Percentiles rank a stretch among this genome's conserved stretches.
Conservation (phyloP, 2,797 vertebrate genomes). For the Rhabdophis nuchalis region DNA sequence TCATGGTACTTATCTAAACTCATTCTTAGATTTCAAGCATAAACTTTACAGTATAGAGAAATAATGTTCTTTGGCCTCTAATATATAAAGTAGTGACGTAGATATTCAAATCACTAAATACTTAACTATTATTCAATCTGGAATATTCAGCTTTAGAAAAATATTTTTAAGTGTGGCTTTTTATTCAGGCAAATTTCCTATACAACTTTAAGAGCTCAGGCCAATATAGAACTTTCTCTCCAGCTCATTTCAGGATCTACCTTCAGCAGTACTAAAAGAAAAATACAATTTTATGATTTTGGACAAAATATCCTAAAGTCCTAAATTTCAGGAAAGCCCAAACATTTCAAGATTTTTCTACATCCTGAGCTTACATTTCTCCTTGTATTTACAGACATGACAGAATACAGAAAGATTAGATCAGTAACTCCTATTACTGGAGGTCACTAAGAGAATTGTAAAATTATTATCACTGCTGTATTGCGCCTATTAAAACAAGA, state of each 20-base stretch:
- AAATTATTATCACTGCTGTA: background rate
- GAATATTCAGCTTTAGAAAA: background rate
- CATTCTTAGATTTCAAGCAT: background rate
- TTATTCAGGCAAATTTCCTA: background rate
- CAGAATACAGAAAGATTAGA: background rate
- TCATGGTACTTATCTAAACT: background rate
- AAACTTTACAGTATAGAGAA: background rate
- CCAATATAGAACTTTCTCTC: background rate
- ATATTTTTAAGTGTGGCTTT: background rate
- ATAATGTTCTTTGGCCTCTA: background rate
- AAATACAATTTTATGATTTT: background rate
- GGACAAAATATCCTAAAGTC: background rate
- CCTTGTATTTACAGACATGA: background rate
- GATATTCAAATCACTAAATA: background rate
- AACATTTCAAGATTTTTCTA: background rate
- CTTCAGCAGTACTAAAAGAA: background rate
- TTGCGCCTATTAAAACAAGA: background rate
- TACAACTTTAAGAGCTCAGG: background rate
- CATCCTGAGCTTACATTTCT: background rate
- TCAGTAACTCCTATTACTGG: background rate
- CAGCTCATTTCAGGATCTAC: background rate
- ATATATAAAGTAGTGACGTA: background rate
- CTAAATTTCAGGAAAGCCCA: background rate
- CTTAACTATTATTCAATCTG: background rate
- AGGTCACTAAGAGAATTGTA: background rate